Base-by-base conservation (phyloP, 2,888 invertebrate genomes). In the Apotomis betuletana region DNA sequence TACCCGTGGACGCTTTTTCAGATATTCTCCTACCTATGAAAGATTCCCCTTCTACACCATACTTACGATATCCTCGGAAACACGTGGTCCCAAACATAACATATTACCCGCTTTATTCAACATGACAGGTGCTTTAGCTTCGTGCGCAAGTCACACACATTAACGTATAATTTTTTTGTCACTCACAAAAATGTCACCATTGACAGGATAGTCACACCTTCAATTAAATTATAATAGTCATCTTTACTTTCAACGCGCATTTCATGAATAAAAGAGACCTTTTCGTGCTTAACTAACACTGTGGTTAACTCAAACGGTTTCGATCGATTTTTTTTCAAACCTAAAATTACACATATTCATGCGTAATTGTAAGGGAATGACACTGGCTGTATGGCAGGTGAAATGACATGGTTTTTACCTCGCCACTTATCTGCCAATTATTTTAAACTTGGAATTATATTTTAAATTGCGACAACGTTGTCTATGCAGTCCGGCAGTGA, bases 311-410 rank as follows among this genome's bases (percentile, higher is more conserved):
- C 36, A 58, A 63, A 59, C 54, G 36, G 58, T 57, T 62, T 36
- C 55, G 10, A 52, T 72, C 59, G 69, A 64, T 68, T 63, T 63
- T 67, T 60, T 58, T 52, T 27, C 9, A 54, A 72, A 54, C 52
- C 52, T 58, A 46, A 68, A 63, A 68, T 60, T 60, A 68, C 15
- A 54, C 10, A 36, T 67, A 62, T 10, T 60, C 46, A 27, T 44
- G 15, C 59, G 49, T 71, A 71, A 71, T 57, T 72, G 52, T 58
- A 9, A 51, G 61, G 49, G 57, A 71, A 63, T 72, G 72, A 72
- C 68, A 72, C 68, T 68, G 67, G 46, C n/a, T n/a, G 55, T n/a
- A 61, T 58, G 63, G 72, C 72, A 68, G 72, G 67, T 72, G 72
- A 68, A 68, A 59, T 72, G 52, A 72, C 63, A 72, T 12, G 27